phyloP scores from a whole-genome alignment of 1,140 invertebrate species.

The Drosophila sp. region DNA sequence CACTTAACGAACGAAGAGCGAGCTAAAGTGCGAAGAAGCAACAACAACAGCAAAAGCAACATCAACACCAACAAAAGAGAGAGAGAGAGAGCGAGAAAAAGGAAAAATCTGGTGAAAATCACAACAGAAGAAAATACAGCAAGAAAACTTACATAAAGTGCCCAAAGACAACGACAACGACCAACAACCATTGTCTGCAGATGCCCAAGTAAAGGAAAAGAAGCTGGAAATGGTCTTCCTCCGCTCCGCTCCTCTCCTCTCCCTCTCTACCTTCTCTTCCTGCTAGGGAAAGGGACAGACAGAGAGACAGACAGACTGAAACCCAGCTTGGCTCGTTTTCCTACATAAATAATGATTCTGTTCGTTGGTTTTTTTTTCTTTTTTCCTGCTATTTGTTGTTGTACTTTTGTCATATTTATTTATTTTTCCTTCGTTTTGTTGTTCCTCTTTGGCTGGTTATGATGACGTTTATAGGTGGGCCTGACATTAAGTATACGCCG shows the following conservation, averaged over 20 bases:
- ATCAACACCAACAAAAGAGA: not conserved
- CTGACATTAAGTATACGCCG: slow-evolving; percentile 64
- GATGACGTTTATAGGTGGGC: slow-evolving; percentile 63
- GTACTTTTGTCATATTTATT: slow-evolving; percentile 16
- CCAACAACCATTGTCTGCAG: slow-evolving; percentile 50
- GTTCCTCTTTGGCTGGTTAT: slow-evolving; percentile 49
- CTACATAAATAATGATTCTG: slow-evolving; percentile 67
- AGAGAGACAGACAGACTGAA: slow-evolving; percentile 11
- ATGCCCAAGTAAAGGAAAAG: slow-evolving; percentile 23
- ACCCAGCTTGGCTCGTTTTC: slow-evolving; percentile 49
- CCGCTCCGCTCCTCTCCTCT: not conserved
- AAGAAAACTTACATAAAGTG: slow-evolving; percentile 19
- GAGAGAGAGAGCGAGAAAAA: slow-evolving; percentile 7
- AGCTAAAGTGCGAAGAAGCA: slow-evolving; percentile 33
- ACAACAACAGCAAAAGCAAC: not conserved
- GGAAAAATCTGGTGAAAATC: slow-evolving; percentile 52
- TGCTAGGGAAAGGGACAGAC: not conserved
- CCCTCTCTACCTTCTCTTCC: no score
- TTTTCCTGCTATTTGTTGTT: not conserved
- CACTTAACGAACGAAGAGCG: slow-evolving; percentile 43
- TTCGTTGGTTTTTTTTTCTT: slow-evolving; percentile 35
- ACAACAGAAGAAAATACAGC: slow-evolving; percentile 31
- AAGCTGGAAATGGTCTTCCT: slow-evolving; percentile 10
- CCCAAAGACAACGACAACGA: slow-evolving; percentile 8
- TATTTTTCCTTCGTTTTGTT: slow-evolving; percentile 23